phyloP scores from a whole-genome alignment of 2,888 invertebrate species.

The Aleiodes leptofemur region DNA sequence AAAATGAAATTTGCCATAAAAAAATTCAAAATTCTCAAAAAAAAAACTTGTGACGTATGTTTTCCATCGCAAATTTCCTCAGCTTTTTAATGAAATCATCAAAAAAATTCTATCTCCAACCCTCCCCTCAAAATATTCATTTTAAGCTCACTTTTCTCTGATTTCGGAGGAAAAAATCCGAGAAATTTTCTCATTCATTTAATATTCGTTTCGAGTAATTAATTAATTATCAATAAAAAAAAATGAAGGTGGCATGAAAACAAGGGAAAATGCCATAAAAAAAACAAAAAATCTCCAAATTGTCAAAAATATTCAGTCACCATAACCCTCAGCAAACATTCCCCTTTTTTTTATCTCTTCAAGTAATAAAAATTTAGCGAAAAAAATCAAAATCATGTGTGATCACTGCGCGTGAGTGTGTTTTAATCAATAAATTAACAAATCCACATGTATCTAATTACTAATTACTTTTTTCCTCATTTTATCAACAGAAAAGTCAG shows the following conservation, averaged over 20 bases:
- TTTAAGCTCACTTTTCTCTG: no score
- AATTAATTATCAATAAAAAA: not conserved
- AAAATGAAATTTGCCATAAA: no score
- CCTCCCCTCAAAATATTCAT: no score
- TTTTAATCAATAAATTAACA: not conserved
- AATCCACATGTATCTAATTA: not conserved
- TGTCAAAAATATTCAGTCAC: slow-evolving; percentile 21
- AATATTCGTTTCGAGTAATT: not conserved
- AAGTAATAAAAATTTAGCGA: not conserved
- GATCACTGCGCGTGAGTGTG: slow-evolving; percentile 67
- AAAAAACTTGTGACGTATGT: no score
- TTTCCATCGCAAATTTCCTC: no score
- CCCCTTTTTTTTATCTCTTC: not conserved
- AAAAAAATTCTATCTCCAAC: no score
- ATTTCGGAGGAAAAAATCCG: no score
- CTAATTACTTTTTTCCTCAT: slow-evolving; percentile 16
- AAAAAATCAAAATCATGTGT: slow-evolving; percentile 57
- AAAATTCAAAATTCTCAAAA: no score
- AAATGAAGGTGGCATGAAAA: not conserved
- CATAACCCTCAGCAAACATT: not conserved
- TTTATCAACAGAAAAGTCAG: slow-evolving; percentile 61
- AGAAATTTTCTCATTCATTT: no score
- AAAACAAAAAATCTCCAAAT: slow-evolving; percentile 8
- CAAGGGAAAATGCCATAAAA: not conserved
- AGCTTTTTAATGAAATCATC: no score